A percentile compares a stretch with the other conserved stretches of the same genome.
These are phyloP conservation scores for Dolomedes plantarius DNA, from an alignment of 2,888 invertebrate genomes.

Conservation along the genomic window DNA sequence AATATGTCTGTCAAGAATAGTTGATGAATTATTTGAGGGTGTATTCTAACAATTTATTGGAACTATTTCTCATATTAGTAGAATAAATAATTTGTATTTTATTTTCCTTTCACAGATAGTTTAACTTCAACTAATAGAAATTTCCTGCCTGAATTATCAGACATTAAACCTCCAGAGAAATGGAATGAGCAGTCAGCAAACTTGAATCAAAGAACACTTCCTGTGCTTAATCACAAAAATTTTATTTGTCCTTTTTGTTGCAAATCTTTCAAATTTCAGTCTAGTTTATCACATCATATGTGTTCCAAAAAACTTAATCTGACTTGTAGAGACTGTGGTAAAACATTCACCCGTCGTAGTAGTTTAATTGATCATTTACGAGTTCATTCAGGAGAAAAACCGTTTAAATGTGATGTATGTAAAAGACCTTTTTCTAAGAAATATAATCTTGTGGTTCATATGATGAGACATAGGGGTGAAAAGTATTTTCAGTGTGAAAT, in stretches of 20 bases:
- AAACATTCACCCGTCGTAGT: slow-evolving; percentile 49
- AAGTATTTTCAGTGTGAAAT: not conserved
- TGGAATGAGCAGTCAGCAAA: not conserved
- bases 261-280: not conserved
- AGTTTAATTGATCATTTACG: slow-evolving; percentile 43
- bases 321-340: slow-evolving; percentile 28
- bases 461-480: slow-evolving; percentile 26
- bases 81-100: no score
- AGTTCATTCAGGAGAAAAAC: slow-evolving; percentile 41
- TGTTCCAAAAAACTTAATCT: not conserved
- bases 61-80: no score
- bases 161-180: not conserved
- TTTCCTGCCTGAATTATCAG: not conserved
- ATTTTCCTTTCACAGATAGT: not conserved
- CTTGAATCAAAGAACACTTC: not conserved
- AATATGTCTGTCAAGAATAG: no score
- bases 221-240: not conserved
- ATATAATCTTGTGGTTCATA: slow-evolving; percentile 46
- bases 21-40: no score
- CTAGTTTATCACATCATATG: slow-evolving; percentile 4
- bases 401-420: slow-evolving; percentile 37
- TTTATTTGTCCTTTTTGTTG: not conserved
- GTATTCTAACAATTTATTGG: no score
- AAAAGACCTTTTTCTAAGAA: slow-evolving; percentile 43
- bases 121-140: not conserved